A percentile compares a stretch with the other conserved stretches of the same genome.
These are phyloP conservation scores for Propithecus deckenii DNA, from an alignment of 2,797 vertebrate genomes.

Conservation along the genomic window DNA sequence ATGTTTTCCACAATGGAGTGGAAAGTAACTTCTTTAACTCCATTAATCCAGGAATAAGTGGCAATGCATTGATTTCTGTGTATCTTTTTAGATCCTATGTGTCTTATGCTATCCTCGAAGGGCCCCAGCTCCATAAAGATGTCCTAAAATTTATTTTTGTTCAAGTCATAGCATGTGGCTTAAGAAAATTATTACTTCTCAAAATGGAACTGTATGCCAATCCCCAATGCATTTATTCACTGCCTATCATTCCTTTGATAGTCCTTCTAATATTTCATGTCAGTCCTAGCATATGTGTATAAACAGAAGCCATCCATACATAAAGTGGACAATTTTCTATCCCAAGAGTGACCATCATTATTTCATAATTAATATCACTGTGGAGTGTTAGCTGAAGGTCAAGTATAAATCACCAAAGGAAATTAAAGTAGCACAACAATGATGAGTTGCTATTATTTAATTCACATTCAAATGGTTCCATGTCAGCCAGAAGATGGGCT, in stretches of 20 bases:
- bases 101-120: not conserved
- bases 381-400: not conserved
- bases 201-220: constrained; percentile 2
- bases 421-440: not conserved
- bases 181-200: constrained; percentile 15
- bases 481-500: not conserved
- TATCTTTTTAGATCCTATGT: not conserved
- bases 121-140: not conserved
- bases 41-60: not conserved
- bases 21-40: not conserved
- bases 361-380: constrained; percentile 29
- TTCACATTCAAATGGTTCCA: not conserved
- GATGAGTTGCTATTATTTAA: not conserved
- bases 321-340: constrained; percentile 30
- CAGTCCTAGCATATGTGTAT: not conserved
- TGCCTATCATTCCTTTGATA: constrained; percentile 34
- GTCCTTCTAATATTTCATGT: constrained; percentile 4
- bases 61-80: not conserved
- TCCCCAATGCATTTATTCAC: not conserved
- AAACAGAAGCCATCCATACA: constrained; percentile 22
- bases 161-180: not conserved
- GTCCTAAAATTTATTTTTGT: not conserved
- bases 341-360: constrained; percentile 3
- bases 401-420: not conserved
- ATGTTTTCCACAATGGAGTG: not conserved